Evolutionary conservation across 2,888 invertebrate species (phyloP).

Genomic region (Miltochrista miniata): DNA sequence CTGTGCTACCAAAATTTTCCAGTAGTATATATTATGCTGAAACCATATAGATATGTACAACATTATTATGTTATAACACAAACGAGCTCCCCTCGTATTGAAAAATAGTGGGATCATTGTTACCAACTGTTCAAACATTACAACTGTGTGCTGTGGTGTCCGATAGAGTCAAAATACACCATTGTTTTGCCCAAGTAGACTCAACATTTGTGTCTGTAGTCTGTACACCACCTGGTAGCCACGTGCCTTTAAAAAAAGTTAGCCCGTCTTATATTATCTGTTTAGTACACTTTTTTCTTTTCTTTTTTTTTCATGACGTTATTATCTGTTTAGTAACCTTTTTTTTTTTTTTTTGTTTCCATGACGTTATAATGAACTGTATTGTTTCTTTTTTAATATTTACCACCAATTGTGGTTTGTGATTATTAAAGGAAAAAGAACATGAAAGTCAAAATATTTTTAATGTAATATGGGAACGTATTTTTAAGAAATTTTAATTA

Average conservation of each 20-base stretch:
- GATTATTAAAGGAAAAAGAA: no score
- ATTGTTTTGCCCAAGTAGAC: slow-evolving; percentile 66
- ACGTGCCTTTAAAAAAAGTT: slow-evolving; percentile 47
- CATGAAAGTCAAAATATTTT: no score
- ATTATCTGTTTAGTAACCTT: no score
- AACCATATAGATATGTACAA: slow-evolving; percentile 11
- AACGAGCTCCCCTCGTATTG: slow-evolving; percentile 34
- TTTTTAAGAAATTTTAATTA: no score
- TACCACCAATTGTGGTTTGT: no score
- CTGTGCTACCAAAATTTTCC: slow-evolving; percentile 13
- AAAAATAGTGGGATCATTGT: slow-evolving; percentile 57
- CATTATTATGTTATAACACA: slow-evolving; percentile 30
- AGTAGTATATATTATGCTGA: slow-evolving; percentile 10
- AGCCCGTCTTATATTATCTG: slow-evolving; percentile 18
- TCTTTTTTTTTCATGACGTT: no score
- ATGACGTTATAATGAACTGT: no score
- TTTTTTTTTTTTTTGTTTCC: no score
- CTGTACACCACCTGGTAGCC: slow-evolving; percentile 60
- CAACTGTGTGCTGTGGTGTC: slow-evolving; percentile 44
- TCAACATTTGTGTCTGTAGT: slow-evolving; percentile 54
- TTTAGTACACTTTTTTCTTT: background rate
- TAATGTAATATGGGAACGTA: no score
- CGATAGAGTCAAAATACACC: slow-evolving; percentile 68
- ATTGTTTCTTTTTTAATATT: no score
- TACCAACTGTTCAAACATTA: slow-evolving; percentile 67